Conservation (phyloP, 2,888 invertebrate species). For the Trichacis sp. region DNA sequence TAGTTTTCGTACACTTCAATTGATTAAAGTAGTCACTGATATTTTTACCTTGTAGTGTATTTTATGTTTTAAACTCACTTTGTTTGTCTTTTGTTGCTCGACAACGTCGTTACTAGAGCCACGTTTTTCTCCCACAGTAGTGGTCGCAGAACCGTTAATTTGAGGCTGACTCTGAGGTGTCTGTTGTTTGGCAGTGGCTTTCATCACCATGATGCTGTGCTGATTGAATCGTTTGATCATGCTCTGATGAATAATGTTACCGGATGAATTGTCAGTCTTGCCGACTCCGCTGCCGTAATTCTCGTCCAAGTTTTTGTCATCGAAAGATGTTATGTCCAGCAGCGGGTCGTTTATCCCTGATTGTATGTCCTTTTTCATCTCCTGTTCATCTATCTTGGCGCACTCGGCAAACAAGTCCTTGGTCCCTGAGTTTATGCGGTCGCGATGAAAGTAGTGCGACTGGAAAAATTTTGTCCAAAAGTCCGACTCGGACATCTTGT, state of each 20-base stretch:
- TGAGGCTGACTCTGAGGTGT: constrained; percentile 53
- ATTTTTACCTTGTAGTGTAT: too few species aligned
- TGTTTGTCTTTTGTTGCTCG: constrained; percentile 64
- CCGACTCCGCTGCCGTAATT: constrained; percentile 71
- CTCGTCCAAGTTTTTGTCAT: constrained; percentile 78
- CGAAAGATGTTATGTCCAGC: constrained; percentile 86
- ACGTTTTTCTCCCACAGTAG: constrained; percentile 52
- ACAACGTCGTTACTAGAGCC: constrained; percentile 36
- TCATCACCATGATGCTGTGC: constrained; percentile 93
- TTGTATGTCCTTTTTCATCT: constrained; percentile 81
- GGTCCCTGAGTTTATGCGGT: constrained; percentile 87
- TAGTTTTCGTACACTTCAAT: too few species aligned
- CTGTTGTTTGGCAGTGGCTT: constrained; percentile 59
- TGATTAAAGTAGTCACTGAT: too few species aligned
- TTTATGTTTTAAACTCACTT: constrained; percentile 53
- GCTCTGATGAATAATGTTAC: constrained; percentile 84
- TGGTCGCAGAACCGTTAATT: constrained; percentile 61
- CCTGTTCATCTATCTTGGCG: constrained; percentile 93
- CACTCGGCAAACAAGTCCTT: constrained; percentile 98
- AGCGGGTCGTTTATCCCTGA: constrained; percentile 84
- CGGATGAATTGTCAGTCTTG: constrained; percentile 70
- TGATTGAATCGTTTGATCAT: constrained; percentile 98
- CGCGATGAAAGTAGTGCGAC: constrained; percentile 98
- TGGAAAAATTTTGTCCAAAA: constrained; percentile 99
- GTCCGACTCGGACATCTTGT: constrained; percentile 93